phyloP scores from a whole-genome alignment of 1,140 invertebrate species.

The Cydia fagiglandana region DNA sequence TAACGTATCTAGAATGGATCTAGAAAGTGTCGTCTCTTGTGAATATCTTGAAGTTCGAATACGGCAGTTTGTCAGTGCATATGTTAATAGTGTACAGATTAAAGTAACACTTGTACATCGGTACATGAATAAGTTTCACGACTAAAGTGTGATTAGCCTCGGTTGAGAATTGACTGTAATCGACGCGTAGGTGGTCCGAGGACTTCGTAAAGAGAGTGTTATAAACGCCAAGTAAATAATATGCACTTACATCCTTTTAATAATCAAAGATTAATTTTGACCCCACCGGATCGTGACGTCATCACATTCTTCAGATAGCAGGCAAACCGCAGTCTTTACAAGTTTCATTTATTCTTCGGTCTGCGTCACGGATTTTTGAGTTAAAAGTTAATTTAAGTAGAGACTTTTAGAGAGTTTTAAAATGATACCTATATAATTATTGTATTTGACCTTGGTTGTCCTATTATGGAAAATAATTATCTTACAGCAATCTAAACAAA shows the following conservation, averaged over 20 bases:
- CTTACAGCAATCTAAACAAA: too few relatives aligned
- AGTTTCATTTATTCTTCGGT: background rate
- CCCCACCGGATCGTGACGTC: conserved; percentile 11
- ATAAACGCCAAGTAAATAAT: background rate
- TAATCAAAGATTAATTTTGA: background rate
- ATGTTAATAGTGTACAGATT: too few relatives aligned
- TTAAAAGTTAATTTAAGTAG: background rate
- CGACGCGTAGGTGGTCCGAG: conserved; percentile 3
- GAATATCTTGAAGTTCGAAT: too few relatives aligned
- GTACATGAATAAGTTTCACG: background rate
- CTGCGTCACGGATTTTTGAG: background rate
- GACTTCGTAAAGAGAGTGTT: background rate
- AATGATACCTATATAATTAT: too few relatives aligned
- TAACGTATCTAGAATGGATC: too few relatives aligned
- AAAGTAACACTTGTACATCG: background rate
- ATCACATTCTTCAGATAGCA: conserved; percentile 9
- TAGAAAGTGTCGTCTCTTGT: too few relatives aligned
- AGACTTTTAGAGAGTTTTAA: too few relatives aligned
- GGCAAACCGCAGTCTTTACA: conserved; percentile 8
- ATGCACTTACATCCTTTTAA: background rate
- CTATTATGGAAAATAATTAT: too few relatives aligned
- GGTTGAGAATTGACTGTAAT: conserved; percentile 21
- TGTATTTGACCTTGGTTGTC: too few relatives aligned
- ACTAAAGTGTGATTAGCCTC: conserved; percentile 5
- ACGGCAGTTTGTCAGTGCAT: too few relatives aligned